These are phyloP conservation scores for Hirtodrosophila confusa DNA, from an alignment of 2,888 invertebrate genomes.

Conservation along the genomic window DNA sequence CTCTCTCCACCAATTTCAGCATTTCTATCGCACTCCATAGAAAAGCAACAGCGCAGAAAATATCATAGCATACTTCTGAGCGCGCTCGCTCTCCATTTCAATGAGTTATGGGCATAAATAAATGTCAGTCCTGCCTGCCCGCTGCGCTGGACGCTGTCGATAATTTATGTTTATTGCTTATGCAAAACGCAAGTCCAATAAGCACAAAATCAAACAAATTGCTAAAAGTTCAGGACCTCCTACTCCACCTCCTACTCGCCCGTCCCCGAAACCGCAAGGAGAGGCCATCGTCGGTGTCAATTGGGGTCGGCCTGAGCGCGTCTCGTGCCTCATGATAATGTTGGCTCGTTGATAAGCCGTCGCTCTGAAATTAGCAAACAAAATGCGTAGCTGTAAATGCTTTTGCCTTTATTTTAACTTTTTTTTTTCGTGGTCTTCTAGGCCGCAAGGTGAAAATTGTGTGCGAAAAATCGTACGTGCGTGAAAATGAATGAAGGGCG, in stretches of 20 bases:
- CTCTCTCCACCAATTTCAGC: no score
- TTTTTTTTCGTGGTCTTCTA: slow-evolving; percentile 23
- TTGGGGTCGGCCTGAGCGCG: slow-evolving; percentile 17
- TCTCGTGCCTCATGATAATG: slow-evolving; percentile 53
- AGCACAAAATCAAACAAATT: slow-evolving; percentile 76
- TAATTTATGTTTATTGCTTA: slow-evolving; percentile 81
- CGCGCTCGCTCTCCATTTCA: slow-evolving; percentile 24
- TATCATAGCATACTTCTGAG: slow-evolving; percentile 31
- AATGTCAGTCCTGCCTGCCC: slow-evolving; percentile 57
- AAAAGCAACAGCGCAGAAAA: slow-evolving; percentile 23
- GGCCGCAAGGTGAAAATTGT: slow-evolving; percentile 77
- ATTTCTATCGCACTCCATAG: neutral
- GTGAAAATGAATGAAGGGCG: slow-evolving; percentile 73
- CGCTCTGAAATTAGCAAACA: slow-evolving; percentile 76
- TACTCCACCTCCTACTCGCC: neutral
- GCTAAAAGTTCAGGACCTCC: slow-evolving; percentile 52
- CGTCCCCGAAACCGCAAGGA: neutral
- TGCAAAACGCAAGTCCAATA: slow-evolving; percentile 75
- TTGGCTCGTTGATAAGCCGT: slow-evolving; percentile 71
- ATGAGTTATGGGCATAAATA: slow-evolving; percentile 71
- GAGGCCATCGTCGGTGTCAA: slow-evolving; percentile 42
- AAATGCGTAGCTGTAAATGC: slow-evolving; percentile 79
- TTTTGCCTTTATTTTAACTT: slow-evolving; percentile 46
- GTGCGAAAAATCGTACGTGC: slow-evolving; percentile 78
- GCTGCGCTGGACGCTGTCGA: slow-evolving; percentile 43